Percentiles rank a stretch among this genome's conserved stretches.
Conservation (phyloP, 2,888 invertebrate species). For the Caenorhabditis sp. region DNA sequence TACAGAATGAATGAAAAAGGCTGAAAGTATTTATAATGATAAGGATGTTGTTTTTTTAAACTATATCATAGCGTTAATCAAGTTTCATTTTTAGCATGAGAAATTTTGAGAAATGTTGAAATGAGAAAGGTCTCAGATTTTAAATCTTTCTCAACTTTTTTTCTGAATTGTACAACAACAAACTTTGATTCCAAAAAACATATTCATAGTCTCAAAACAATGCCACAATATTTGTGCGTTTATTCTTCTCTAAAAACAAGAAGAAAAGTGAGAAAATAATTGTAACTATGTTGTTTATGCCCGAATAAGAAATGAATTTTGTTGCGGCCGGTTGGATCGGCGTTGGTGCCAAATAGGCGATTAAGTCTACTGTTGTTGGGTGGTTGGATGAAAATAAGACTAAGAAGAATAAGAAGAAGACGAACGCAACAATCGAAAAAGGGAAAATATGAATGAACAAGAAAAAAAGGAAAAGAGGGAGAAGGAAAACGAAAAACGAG, state of each 20-base stretch:
- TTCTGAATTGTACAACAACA: too few species aligned
- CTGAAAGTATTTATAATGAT: not conserved
- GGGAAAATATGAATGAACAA: slow-evolving; percentile 1
- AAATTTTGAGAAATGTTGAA: too few species aligned
- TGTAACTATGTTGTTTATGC: slow-evolving; percentile 1
- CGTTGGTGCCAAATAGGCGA: slow-evolving; percentile 37
- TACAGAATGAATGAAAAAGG: not conserved
- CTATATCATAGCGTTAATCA: too few species aligned
- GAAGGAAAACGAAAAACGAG: not conserved
- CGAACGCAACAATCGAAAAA: not conserved
- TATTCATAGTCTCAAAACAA: not conserved
- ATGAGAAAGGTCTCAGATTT: too few species aligned
- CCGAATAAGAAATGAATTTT: not conserved
- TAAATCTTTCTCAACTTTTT: too few species aligned
- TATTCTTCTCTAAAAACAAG: not conserved
- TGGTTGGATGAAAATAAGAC: slow-evolving; percentile 31
- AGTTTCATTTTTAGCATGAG: too few species aligned
- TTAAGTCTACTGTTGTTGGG: slow-evolving; percentile 29
- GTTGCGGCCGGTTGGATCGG: not conserved
- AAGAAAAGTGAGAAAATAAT: not conserved
- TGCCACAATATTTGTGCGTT: not conserved
- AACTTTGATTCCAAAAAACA: too few species aligned
- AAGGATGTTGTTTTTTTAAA: not conserved
- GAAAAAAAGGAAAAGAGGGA: not conserved
- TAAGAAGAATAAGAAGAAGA: not conserved